Conservation (phyloP, 2,797 vertebrate genomes). For the Limosa lapponica region DNA sequence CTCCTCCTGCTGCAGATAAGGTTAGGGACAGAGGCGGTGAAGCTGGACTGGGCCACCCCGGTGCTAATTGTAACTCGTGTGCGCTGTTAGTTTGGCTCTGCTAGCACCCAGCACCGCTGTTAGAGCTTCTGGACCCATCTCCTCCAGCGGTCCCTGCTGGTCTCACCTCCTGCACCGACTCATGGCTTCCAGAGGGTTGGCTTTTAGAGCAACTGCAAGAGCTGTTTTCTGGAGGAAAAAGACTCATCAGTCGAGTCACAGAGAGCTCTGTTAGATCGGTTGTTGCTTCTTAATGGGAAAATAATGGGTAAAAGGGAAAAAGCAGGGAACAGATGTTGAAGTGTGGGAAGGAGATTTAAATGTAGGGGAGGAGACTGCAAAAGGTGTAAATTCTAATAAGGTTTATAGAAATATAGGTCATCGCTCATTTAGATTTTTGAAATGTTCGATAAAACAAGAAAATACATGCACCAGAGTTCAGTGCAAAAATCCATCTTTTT, state of each 20-base stretch:
- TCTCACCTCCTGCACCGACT: neutral
- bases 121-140: neutral
- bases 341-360: neutral
- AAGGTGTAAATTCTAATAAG: neutral
- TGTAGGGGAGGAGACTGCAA: neutral
- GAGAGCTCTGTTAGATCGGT: neutral
- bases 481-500: neutral
- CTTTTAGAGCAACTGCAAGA: neutral
- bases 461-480: neutral
- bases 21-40: neutral
- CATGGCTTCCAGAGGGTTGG: neutral
- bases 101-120: neutral
- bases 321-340: neutral
- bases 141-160: neutral
- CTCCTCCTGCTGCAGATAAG: neutral
- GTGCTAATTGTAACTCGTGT: neutral
- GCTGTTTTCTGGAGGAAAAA: neutral
- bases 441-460: neutral
- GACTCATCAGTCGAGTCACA: neutral
- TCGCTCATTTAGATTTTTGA: neutral
- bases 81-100: neutral
- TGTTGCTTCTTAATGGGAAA: neutral
- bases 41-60: neutral
- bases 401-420: neutral
- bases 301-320: neutral